Percentiles rank a stretch among this genome's conserved stretches.
Conservation (phyloP, 2,888 invertebrate genomes). For the Lymantria dispar region DNA sequence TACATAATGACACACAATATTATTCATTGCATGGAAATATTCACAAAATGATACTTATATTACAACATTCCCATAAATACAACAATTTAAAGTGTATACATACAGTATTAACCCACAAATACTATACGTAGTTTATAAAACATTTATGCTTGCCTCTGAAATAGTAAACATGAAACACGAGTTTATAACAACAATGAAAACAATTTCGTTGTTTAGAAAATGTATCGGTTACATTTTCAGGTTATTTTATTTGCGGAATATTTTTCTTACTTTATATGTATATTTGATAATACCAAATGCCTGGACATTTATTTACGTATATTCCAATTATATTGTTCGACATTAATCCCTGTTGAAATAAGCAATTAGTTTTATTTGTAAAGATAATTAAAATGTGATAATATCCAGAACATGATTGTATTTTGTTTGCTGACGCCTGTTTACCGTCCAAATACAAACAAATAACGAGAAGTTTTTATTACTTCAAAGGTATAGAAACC, state of each 20-base stretch:
- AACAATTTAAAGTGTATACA: not conserved
- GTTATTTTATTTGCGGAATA: not conserved
- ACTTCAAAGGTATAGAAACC: no score
- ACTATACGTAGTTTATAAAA: conserved; percentile 13
- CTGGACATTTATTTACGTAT: no score
- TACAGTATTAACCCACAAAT: conserved; percentile 6
- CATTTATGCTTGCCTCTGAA: conserved; percentile 7
- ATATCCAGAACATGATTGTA: no score
- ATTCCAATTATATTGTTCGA: no score
- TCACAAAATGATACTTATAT: conserved; percentile 11
- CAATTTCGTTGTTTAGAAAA: conserved; percentile 8
- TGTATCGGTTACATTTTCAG: not conserved
- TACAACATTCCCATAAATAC: not conserved
- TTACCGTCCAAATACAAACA: no score
- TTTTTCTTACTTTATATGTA: not conserved
- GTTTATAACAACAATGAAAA: conserved; percentile 14
- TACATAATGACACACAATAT: conserved; percentile 30
- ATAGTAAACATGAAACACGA: conserved; percentile 19
- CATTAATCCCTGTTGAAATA: no score
- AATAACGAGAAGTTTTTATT: no score
- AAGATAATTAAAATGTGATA: no score
- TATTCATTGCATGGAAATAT: conserved; percentile 18
- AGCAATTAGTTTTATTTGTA: no score
- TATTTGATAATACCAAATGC: no score
- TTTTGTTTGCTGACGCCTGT: no score